phyloP scores from a whole-genome alignment of 1,140 invertebrate species.

The Leptoteleia sp. region DNA sequence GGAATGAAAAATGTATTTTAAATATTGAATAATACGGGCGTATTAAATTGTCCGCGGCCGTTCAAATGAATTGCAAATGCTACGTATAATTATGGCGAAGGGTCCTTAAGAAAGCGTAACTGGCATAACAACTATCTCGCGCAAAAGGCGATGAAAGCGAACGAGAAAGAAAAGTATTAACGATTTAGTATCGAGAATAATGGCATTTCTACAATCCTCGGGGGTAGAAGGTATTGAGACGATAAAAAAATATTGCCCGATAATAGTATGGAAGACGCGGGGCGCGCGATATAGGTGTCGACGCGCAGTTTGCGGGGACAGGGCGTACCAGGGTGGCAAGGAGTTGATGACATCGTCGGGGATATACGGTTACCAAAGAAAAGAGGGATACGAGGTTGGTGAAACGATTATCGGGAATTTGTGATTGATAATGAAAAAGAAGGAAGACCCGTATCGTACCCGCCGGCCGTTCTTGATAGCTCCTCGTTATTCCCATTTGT shows the following conservation, averaged over 20 bases:
- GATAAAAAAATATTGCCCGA: slow-evolving; percentile 69
- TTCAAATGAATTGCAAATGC: slow-evolving; percentile 53
- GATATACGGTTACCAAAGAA: slow-evolving; percentile 60
- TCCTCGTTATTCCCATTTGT: slow-evolving; percentile 66
- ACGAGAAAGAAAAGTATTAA: slow-evolving; percentile 58
- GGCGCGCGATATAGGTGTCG: slow-evolving; percentile 50
- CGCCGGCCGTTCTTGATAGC: slow-evolving; percentile 58
- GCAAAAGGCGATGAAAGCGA: slow-evolving; percentile 48
- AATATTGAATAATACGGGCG: slow-evolving; percentile 42
- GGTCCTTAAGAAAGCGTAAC: slow-evolving; percentile 44
- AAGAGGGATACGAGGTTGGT: slow-evolving; percentile 45
- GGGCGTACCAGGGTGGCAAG: slow-evolving; percentile 14
- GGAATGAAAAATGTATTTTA: slow-evolving; percentile 34
- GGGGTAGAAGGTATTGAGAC: slow-evolving; percentile 52
- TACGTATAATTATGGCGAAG: slow-evolving; percentile 49
- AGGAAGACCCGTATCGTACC: slow-evolving; percentile 62
- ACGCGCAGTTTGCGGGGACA: slow-evolving; percentile 13
- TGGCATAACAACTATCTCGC: slow-evolving; percentile 50
- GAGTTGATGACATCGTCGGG: slow-evolving; percentile 53
- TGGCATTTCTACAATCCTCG: slow-evolving; percentile 62
- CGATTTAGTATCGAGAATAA: slow-evolving; percentile 66
- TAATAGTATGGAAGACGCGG: slow-evolving; percentile 58
- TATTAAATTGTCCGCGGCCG: slow-evolving; percentile 27
- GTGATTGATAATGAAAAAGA: slow-evolving; percentile 71
- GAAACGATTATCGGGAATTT: slow-evolving; percentile 71